Evolutionary conservation across 2,797 vertebrate species (phyloP), one percentile per base, ranked within the genome.

Genomic region (Acanthopagrus latus): DNA sequence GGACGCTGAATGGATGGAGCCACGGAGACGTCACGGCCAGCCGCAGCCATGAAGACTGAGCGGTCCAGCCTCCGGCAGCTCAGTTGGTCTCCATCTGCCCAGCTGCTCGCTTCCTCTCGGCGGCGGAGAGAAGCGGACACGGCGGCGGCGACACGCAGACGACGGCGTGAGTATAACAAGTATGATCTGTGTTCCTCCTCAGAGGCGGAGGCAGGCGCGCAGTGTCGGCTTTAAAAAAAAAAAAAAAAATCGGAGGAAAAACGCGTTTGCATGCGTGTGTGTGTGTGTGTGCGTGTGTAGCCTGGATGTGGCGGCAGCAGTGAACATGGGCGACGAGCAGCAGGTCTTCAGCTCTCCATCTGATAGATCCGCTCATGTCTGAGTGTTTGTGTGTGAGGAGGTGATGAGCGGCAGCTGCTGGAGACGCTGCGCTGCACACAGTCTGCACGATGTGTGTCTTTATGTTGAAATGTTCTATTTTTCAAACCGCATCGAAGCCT

Each of bases 1-100:
- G 89, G 93, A 91, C 92, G 90, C 95, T 97, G 96, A 97, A 95
- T 96, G 96, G 96, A 96, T 89, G 94, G 94, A 89, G 89, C 92
- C 85, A 81, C 78, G 83, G 91, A 93, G 88, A 96, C 96, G 96
- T 97, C 97, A 97, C 93, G 76, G 57, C 59, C 88, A 91, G 93
- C 94, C 71, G 95, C 95, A 94, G 90, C 94, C 95, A 95, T 92
- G 95, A 90, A 92, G 93, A 92, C 88, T 63, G 84, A 66, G 88
- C 87, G 82, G 76, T 87, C 86, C 91, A 90, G 87, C 89, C 90
- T 86, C 89, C 88, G 54, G 81, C 84, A 52, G 86, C 86, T 91
- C 94, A 94, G 47, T 92, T 23, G 71, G 29, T 84, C 87, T 86
- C 85, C 87, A 71, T 82, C 91, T 81, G 77, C 84, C 64, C 82